Evolutionary conservation across 2,888 invertebrate genomes (phyloP).

Genomic region (Ennomos erosarius): DNA sequence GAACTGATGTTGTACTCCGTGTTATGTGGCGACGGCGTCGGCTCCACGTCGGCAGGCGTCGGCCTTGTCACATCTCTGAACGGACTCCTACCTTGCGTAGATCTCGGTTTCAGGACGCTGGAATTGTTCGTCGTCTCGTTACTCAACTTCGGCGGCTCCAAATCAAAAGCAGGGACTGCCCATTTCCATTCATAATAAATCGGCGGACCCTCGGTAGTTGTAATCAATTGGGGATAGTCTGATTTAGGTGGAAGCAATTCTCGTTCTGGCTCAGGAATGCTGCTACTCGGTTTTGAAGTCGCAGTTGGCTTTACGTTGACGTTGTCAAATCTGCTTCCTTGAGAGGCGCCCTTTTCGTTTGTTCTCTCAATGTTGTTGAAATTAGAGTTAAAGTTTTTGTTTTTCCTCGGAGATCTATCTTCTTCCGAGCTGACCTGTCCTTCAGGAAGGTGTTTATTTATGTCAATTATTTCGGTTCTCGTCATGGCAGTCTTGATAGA

Average conservation of each 20-base stretch:
- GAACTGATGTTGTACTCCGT: slow-evolving; percentile 85
- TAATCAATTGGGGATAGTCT: slow-evolving; percentile 65
- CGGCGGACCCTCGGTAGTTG: slow-evolving; percentile 86
- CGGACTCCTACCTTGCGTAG: slow-evolving; percentile 60
- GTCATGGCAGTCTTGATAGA: slow-evolving; percentile 72
- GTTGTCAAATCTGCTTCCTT: slow-evolving; percentile 59
- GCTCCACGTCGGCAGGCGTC: slow-evolving; percentile 57
- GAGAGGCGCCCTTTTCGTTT: slow-evolving; percentile 58
- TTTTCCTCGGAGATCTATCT: slow-evolving; percentile 64
- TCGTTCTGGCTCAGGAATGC: slow-evolving; percentile 55
- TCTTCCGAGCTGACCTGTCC: slow-evolving; percentile 74
- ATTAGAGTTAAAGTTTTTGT: slow-evolving; percentile 61
- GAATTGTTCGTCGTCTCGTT: slow-evolving; percentile 65
- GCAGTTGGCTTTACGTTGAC: slow-evolving; percentile 61
- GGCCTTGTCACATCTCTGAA: slow-evolving; percentile 66
- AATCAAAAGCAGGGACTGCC: slow-evolving; percentile 86
- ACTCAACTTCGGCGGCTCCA: slow-evolving; percentile 81
- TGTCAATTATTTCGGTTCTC: slow-evolving; percentile 67
- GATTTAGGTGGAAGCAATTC: slow-evolving; percentile 84
- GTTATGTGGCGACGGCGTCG: slow-evolving; percentile 57
- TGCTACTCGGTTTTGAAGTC: slow-evolving; percentile 24
- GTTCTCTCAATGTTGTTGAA: slow-evolving; percentile 59
- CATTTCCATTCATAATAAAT: slow-evolving; percentile 88
- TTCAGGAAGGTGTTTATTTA: slow-evolving; percentile 70
- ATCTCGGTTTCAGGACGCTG: slow-evolving; percentile 49